These are phyloP conservation scores for Cylas formicarius DNA, from an alignment of 1,140 invertebrate genomes.

Conservation along the genomic window DNA sequence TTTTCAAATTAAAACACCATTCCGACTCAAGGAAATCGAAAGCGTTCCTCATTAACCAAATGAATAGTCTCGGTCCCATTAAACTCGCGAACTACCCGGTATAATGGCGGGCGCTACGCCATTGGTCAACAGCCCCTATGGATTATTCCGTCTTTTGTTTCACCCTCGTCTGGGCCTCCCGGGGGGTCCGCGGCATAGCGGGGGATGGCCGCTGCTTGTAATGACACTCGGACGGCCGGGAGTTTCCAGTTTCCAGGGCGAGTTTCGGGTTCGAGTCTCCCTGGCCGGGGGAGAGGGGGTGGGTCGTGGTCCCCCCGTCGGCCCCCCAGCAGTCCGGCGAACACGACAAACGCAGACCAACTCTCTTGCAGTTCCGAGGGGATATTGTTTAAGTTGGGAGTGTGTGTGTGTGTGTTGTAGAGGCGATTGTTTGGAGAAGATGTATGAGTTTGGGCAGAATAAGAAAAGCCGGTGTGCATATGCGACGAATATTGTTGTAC, in stretches of 20 bases:
- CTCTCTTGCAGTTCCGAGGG: conserved; percentile 24
- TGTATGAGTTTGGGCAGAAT: no score
- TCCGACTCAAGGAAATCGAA: no score
- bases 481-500: no score
- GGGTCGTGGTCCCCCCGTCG: conserved; percentile 4
- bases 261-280: conserved; percentile 6
- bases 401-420: no score
- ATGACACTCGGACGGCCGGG: conserved; percentile 40
- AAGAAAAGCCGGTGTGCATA: no score
- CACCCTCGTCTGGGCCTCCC: conserved; percentile 27
- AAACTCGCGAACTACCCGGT: conserved; percentile 20
- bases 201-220: conserved; percentile 39
- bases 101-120: conserved; percentile 28
- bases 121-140: conserved; percentile 41
- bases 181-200: conserved; percentile 19
- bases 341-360: conserved; percentile 30
- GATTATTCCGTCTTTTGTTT: conserved; percentile 43
- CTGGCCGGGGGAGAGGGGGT: conserved; percentile 8
- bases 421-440: conserved; percentile 21
- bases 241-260: conserved; percentile 14
- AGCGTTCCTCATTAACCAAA: conserved; percentile 21
- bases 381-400: conserved; percentile 26
- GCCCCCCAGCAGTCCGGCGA: conserved; percentile 18
- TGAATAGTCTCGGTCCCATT: conserved; percentile 13
- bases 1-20: no score